Base-by-base conservation (phyloP, 2,113 vertebrate species). In the Ochotona curzoniae region DNA sequence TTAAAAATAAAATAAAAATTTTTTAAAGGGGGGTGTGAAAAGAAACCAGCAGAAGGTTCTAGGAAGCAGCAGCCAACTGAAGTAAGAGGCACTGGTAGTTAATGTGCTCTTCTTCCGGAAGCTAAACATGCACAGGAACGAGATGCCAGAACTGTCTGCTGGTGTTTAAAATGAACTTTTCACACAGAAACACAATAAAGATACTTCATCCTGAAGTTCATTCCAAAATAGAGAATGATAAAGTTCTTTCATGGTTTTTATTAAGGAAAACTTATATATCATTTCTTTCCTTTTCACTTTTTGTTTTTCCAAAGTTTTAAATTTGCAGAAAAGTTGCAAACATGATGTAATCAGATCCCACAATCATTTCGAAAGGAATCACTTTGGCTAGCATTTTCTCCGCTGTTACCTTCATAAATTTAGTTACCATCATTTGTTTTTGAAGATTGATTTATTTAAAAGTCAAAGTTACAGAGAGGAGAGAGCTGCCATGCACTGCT, bases 171-270 rank as follows among this genome's bases (percentile, higher is more conserved):
- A 93, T 51, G 18, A 94, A 57, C 7, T 32, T 69, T 38, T 44
- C 54, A 13, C 75, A 25, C 5, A 71, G 71, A 80, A 18, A 60
- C 23, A 2, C 63, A 10, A 28, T 69, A 57, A 74, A 51, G 26
- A 63, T 90, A 30, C 14, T 32, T 61, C 49, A 76, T 91, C 47
- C 38, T 90, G 66, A 87, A 84, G 15, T 84, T 82, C 26, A 64
- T 30, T 87, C n/a, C 76, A 44, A 69, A 88, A 69, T 83, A 82
- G 81, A 82, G 82, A 92, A 47, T 47, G 69, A 10, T 74, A 28
- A n/a, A 32, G 51, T 49, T 90, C 49, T 17, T 82, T 2, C 28
- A 38, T 70, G 66, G 44, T 61, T 78, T 66, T 66, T 63, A 38
- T n/a, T 81, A 9, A 79, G 21, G 14, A 76, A 75, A 73, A 70